phyloP scores from a whole-genome alignment of 2,888 invertebrate genomes.

The Netelia fuscicornis region DNA sequence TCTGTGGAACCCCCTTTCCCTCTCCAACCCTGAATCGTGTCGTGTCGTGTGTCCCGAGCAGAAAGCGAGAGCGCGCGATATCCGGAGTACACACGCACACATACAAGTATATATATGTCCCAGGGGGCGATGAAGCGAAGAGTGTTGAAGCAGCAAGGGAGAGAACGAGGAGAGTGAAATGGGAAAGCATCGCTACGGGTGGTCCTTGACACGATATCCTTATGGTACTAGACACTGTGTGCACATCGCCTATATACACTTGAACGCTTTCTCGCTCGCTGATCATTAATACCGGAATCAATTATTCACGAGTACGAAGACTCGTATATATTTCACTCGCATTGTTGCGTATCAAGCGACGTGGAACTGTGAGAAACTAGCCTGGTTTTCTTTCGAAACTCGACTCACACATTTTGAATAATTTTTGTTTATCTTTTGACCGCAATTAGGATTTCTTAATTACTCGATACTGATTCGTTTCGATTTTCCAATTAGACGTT shows the following conservation, averaged over 20 bases:
- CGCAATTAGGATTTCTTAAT: not conserved
- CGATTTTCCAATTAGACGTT: not conserved
- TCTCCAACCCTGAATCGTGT: slow-evolving; percentile 78
- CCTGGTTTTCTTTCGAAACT: not conserved
- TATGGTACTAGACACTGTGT: slow-evolving; percentile 77
- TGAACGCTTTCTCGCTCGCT: slow-evolving; percentile 44
- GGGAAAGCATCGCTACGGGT: slow-evolving; percentile 80
- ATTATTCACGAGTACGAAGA: slow-evolving; percentile 78
- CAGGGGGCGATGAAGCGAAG: slow-evolving; percentile 56
- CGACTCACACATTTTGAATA: not conserved
- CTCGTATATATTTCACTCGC: slow-evolving; percentile 30
- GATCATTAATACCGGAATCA: slow-evolving; percentile 80
- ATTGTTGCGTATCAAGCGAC: slow-evolving; percentile 7
- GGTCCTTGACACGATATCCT: slow-evolving; percentile 82
- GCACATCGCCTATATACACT: slow-evolving; percentile 45
- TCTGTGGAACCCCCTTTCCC: slow-evolving; percentile 65
- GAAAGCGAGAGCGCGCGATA: slow-evolving; percentile 65
- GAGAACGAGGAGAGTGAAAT: slow-evolving; percentile 66
- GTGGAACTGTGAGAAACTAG: slow-evolving; percentile 50
- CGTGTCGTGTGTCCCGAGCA: slow-evolving; percentile 83
- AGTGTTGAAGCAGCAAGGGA: slow-evolving; percentile 50
- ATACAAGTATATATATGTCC: slow-evolving; percentile 7
- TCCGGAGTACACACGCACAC: slow-evolving; percentile 34
- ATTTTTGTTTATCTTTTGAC: not conserved
- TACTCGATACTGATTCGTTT: not conserved